A percentile compares a stretch with the other conserved stretches of the same genome.
These are phyloP conservation scores for Mustela lutreola DNA, from an alignment of 2,113 vertebrate species.

Conservation along the genomic window DNA sequence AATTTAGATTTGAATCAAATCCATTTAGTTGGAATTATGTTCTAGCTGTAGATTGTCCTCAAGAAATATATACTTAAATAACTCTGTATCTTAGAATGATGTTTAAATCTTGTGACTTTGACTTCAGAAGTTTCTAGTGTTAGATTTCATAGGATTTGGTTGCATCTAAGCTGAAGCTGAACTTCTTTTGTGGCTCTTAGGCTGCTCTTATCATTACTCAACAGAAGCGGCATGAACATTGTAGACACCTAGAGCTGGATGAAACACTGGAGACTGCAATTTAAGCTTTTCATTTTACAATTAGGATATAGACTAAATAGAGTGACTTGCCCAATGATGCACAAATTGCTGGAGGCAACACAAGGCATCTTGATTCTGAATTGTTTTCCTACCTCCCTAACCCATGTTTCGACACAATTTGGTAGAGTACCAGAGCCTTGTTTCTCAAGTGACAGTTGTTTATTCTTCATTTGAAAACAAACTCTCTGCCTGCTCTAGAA, in stretches of 20 bases:
- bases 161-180: neutral
- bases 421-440: neutral
- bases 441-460: neutral
- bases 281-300: neutral
- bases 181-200: neutral
- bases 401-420: neutral
- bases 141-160: neutral
- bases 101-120: neutral
- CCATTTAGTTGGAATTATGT: conserved; percentile 15
- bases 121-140: conserved; percentile 17
- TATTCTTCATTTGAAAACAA: neutral
- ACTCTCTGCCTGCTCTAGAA: neutral
- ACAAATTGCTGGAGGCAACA: neutral
- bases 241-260: neutral
- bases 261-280: neutral
- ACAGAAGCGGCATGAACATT: neutral
- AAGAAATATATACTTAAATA: neutral
- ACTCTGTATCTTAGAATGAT: neutral
- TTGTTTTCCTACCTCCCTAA: neutral
- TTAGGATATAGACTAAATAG: neutral
- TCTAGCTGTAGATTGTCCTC: neutral
- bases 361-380: neutral
- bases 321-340: neutral
- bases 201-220: neutral
- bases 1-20: conserved; percentile 1